Evolutionary conservation across 2,888 invertebrate species (phyloP).

Genomic region (Nymphalis c-album): DNA sequence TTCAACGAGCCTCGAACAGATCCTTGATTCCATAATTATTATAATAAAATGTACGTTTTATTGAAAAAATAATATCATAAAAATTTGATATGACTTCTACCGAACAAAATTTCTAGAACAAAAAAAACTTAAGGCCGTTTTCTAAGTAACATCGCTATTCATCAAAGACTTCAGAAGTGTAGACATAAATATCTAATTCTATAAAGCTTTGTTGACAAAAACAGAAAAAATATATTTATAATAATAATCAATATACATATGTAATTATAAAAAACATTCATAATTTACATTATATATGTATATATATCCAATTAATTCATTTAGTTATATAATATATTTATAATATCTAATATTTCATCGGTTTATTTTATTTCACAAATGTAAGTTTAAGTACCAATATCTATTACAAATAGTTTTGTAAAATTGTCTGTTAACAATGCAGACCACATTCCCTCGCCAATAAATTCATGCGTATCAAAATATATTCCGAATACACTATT

Average conservation of each 20-base stretch:
- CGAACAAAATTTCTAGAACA: slow-evolving; percentile 31
- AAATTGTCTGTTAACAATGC: slow-evolving; percentile 40
- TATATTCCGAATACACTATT: slow-evolving; percentile 71
- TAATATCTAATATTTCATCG: slow-evolving; percentile 57
- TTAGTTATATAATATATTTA: slow-evolving; percentile 58
- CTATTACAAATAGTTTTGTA: slow-evolving; percentile 51
- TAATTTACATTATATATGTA: slow-evolving; percentile 57
- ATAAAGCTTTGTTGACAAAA: slow-evolving; percentile 52
- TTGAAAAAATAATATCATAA: not conserved
- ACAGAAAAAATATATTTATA: slow-evolving; percentile 48
- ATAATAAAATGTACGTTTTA: not conserved
- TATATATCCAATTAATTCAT: slow-evolving; percentile 56
- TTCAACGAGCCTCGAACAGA: slow-evolving; percentile 15
- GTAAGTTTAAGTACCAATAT: slow-evolving; percentile 68
- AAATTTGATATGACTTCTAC: not conserved
- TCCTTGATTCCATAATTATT: slow-evolving; percentile 10
- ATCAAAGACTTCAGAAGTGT: slow-evolving; percentile 55
- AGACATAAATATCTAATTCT: slow-evolving; percentile 53
- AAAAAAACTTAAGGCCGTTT: slow-evolving; percentile 39
- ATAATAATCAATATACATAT: slow-evolving; percentile 39
- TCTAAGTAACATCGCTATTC: slow-evolving; percentile 55
- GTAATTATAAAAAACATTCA: slow-evolving; percentile 63
- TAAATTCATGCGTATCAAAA: slow-evolving; percentile 78
- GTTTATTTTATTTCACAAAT: slow-evolving; percentile 42
- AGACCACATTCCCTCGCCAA: slow-evolving; percentile 56